phyloP scores from a whole-genome alignment of 2,797 vertebrate species.

The Cossypha niveicapilla region DNA sequence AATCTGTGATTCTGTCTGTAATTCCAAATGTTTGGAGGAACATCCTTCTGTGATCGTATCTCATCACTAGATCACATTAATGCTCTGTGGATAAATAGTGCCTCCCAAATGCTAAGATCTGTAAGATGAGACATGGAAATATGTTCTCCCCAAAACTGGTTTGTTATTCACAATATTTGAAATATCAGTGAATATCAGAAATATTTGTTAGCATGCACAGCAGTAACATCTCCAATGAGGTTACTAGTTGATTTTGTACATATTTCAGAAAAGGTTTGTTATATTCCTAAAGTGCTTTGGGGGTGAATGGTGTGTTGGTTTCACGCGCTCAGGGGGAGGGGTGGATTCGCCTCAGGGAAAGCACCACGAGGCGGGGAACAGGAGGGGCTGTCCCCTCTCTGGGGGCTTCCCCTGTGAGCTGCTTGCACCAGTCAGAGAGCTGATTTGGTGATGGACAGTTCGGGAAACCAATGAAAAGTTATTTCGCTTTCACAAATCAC shows the following conservation, averaged over 20 bases:
- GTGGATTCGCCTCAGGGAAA: too few relatives aligned
- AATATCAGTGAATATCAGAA: not conserved
- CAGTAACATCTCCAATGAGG: not conserved
- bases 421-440: too few relatives aligned
- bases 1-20: not conserved
- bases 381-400: too few relatives aligned
- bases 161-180: not conserved
- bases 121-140: not conserved
- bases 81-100: not conserved
- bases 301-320: rapidly evolving
- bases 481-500: too few relatives aligned
- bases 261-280: not conserved
- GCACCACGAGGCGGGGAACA: too few relatives aligned
- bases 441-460: too few relatives aligned
- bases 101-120: not conserved
- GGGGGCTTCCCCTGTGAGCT: too few relatives aligned
- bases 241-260: not conserved
- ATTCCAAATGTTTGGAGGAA: not conserved
- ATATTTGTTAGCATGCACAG: not conserved
- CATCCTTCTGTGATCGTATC: not conserved
- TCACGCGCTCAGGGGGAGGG: too few relatives aligned
- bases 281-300: not conserved
- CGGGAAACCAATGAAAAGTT: too few relatives aligned
- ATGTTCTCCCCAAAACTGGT: not conserved
- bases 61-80: not conserved